Evolutionary conservation across 35 echinoderm and acorn worm species (phyloP), one percentile per base, ranked within the genome.

Genomic region (Strongylocentrotus purpuratus): DNA sequence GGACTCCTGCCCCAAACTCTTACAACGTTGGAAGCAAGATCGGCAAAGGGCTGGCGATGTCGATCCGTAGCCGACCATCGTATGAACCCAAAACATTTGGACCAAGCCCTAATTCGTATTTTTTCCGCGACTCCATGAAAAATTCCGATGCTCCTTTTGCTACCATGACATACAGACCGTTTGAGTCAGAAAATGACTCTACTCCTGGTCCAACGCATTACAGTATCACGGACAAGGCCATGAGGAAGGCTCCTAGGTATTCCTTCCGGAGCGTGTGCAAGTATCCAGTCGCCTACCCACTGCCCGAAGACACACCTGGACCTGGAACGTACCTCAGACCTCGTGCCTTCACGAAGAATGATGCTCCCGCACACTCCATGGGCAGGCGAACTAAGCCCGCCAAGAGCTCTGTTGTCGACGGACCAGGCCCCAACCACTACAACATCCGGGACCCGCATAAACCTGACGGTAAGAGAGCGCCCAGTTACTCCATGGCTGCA

Each of bases 401-500:
- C 32, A 88, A 18, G 4, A 18, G 87, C 94, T 46, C 91, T 2
- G 46, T 48, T 13, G 8, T 46, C 46, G 96, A 98, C 33, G 97
- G 96, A 32, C 98, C 98, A 41, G 98, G 98, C 48, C 96, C 98
- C 41, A 99, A 99, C 46, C 98, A 99, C 86, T 99, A 99, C 52
- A n/a, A 95, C 33, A 99, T 99, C 22, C 32, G 85, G 10, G 91
- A 95, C 52, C 86, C 45, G 9, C 98, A 99, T 58, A 85, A 94
- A 95, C 98, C 98, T 22, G 98, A 99, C 33, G 98, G 95, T 17
- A 95, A 98, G 86, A 97, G 97, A 50, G 98, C 98, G 9, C 98
- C 98, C 7, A 95, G 96, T 33, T 99, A 98, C 70, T 96, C 97
- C 28, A 99, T 99, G 95, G 96, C 97, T 32, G 96, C 87, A 47